Conservation (phyloP, 2,888 invertebrate species). For the Parasteatoda lunata region DNA sequence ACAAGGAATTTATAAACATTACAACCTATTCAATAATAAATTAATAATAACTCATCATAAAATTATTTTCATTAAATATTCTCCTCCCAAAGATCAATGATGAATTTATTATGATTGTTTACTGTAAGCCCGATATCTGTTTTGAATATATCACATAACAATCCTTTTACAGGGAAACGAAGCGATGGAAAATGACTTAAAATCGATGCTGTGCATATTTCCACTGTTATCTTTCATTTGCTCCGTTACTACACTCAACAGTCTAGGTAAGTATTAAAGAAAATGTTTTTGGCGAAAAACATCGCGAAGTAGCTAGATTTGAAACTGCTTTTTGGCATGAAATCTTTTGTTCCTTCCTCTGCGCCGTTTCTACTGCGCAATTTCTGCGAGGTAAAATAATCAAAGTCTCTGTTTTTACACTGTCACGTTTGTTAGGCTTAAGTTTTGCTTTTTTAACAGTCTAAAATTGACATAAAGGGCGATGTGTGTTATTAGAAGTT, state of each 20-base stretch:
- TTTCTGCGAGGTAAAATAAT: constrained; percentile 23
- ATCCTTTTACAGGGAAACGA: constrained; percentile 37
- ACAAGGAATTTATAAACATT: too few relatives aligned
- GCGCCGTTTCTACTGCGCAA: constrained; percentile 25
- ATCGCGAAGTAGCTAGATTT: constrained; percentile 26
- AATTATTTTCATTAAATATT: too few relatives aligned
- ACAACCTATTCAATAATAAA: too few relatives aligned
- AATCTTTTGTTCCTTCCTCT: constrained; percentile 37
- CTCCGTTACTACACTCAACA: constrained; percentile 38
- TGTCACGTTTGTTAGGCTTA: constrained; percentile 46
- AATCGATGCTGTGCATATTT: constrained; percentile 46
- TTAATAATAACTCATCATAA: too few relatives aligned
- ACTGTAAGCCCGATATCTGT: neutral
- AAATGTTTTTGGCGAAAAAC: constrained; percentile 24
- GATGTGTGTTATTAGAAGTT: neutral
- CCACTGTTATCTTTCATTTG: constrained; percentile 52
- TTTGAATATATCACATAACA: neutral
- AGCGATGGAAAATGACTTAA: constrained; percentile 56
- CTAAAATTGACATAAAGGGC: neutral
- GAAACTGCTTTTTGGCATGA: constrained; percentile 61
- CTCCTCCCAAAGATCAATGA: too few relatives aligned
- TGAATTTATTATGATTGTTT: too few relatives aligned
- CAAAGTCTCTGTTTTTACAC: constrained; percentile 38
- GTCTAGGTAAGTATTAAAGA: constrained; percentile 54
- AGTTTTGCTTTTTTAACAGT: constrained; percentile 5